Evolutionary conservation across 2,113 vertebrate species (phyloP), one percentile per base, ranked within the genome.

Genomic region (Rhinolophus ferrumequinum): DNA sequence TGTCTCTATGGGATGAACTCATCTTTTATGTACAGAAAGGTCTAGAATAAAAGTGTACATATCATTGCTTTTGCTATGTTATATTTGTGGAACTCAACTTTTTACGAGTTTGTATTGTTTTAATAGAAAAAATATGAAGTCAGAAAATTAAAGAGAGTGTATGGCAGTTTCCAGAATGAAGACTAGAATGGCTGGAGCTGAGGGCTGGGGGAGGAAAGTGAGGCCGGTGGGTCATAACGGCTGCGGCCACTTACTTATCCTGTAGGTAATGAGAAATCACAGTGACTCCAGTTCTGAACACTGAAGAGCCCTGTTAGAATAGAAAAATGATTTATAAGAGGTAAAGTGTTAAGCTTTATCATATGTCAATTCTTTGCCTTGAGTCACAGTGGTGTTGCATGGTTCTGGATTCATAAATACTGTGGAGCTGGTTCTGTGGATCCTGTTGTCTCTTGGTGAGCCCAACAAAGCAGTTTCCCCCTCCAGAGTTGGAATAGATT

Each of bases 1-100:
- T 80, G 50, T 95, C 24, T 50, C 8, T 66, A 8, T 50, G 30
- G 28, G 64, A 50, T 75, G 18, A 54, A 35, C 22, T 84, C 41
- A 54, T 69, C 24, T 91, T 87, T 60, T 35, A n/a, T 11, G 9
- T 8, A 60, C 11, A 15, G 28, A 35, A 67, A 77, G 38, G 2
- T 35, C 21, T 82, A 60, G 54, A 73, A 82, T 22, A 62, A 21
- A 70, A 95, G 72, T 38, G 8, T 72, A 21, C 19, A 11, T 58
- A 38, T 12, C 5, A 50, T 64, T 54, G 22, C 14, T 56, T 73
- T 60, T 80, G 44, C 14, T 82, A 14, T 14, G 56, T 73, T 77
- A 10, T 64, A 33, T 60, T 47, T 81, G 93, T 94, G 90, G 10
- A 92, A 79, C 38, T 72, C 24, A 62, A 33, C 18, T 44, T 83